Evolutionary conservation across 2,888 invertebrate genomes (phyloP).

Genomic region (Sphaeridia pumilis): DNA sequence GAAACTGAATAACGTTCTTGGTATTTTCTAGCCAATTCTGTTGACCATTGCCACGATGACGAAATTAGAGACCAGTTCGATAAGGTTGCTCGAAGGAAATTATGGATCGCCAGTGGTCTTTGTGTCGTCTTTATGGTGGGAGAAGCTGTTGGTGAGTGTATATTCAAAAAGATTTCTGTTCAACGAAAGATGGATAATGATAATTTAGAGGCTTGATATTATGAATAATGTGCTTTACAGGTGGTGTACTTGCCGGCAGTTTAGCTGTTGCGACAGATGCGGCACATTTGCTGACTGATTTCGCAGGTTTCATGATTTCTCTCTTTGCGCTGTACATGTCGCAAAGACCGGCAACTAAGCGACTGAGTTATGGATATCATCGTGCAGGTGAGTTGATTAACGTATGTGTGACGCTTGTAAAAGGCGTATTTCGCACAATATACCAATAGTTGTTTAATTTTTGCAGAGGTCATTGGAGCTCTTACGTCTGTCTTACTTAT

Average conservation of each 20-base stretch:
- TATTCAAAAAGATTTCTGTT: no score
- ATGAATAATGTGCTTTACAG: no score
- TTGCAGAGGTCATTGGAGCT: conserved; percentile 79
- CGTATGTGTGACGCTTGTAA: no score
- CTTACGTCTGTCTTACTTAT: conserved; percentile 89
- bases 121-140: conserved; percentile 90
- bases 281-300: conserved; percentile 92
- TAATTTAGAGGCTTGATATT: no score
- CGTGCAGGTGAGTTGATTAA: conserved; percentile 28
- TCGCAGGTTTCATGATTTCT: conserved; percentile 98
- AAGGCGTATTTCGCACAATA: background rate
- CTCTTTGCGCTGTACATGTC: conserved; percentile 84
- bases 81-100: conserved; percentile 67
- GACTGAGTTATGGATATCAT: conserved; percentile 69
- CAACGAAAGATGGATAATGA: conserved; percentile 3
- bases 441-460: no score
- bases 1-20: no score
- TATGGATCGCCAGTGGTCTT: conserved; percentile 75
- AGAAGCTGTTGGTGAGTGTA: conserved; percentile 69
- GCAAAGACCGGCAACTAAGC: conserved; percentile 65
- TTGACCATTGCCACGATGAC: conserved; percentile 64
- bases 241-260: conserved; percentile 27
- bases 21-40: conserved; percentile 20
- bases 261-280: conserved; percentile 76
- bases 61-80: conserved; percentile 58